Percentiles rank a stretch among this genome's conserved stretches.
phyloP scores from a whole-genome alignment of 2,113 vertebrate genomes.

The Panthera leo region DNA sequence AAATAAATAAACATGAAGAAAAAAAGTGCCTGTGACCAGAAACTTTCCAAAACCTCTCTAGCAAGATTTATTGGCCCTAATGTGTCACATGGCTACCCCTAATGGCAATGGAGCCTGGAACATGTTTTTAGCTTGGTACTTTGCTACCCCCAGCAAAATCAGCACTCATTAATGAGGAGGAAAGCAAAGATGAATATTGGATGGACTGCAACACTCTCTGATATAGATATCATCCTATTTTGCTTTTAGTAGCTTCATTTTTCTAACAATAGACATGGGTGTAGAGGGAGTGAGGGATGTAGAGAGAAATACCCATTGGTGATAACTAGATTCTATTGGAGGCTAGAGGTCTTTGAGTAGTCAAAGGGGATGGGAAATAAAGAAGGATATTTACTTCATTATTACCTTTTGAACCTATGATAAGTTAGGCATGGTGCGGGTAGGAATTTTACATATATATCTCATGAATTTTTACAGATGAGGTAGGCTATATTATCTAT shows the following conservation, averaged over 20 bases:
- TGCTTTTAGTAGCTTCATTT: not conserved
- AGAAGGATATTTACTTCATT: not conserved
- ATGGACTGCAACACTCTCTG: not conserved
- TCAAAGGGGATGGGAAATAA: not conserved
- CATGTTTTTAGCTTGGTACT: not conserved
- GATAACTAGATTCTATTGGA: not conserved
- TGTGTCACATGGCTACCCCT: not conserved
- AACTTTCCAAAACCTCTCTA: not conserved
- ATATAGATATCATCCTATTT: not conserved
- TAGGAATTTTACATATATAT: not conserved
- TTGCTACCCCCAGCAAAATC: not conserved
- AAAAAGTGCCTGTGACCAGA: not conserved
- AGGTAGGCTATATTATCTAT: not conserved
- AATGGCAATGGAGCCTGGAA: not conserved
- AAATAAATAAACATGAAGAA: no score
- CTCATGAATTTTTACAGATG: not conserved
- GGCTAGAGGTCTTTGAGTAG: not conserved
- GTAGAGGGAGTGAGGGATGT: not conserved
- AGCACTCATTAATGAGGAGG: not conserved
- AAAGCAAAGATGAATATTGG: not conserved
- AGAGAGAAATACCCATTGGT: not conserved
- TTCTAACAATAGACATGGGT: not conserved
- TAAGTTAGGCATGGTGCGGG: not conserved
- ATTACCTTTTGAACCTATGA: not conserved
- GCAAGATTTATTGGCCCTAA: not conserved